Conservation (phyloP, 2,113 vertebrate genomes). For the Strigops habroptila region DNA sequence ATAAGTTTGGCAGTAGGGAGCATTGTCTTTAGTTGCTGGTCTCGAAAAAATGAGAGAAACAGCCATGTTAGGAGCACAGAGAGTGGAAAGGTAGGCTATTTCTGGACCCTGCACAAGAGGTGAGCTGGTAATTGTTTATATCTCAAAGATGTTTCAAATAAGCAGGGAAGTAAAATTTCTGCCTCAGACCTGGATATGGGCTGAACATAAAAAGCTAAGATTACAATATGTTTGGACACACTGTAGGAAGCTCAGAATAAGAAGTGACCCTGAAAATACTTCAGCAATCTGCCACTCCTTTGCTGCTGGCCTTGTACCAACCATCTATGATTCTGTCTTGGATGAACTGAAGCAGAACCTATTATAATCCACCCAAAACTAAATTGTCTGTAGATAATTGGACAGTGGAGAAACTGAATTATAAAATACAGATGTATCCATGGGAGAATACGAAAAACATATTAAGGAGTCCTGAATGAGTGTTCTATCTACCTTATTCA, state of each 20-base stretch:
- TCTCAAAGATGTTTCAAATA: not conserved
- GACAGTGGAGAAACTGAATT: constrained; percentile 16
- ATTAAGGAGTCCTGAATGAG: not conserved
- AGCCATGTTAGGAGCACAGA: not conserved
- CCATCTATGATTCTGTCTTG: not conserved
- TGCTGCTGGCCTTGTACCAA: constrained; percentile 15
- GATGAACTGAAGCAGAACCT: constrained; percentile 46
- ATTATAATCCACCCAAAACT: constrained; percentile 36
- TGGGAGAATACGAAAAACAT: not conserved
- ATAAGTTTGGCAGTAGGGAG: not conserved
- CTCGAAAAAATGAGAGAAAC: not conserved
- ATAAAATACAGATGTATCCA: constrained; percentile 17
- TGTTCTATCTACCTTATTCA: not conserved
- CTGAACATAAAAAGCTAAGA: not conserved
- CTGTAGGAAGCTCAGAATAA: not conserved
- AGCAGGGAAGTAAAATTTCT: not conserved
- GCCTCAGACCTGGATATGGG: not conserved
- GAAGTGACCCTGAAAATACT: constrained; percentile 34
- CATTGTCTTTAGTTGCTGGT: not conserved
- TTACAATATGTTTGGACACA: not conserved
- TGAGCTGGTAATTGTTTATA: not conserved
- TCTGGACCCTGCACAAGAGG: not conserved
- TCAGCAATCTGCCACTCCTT: constrained; percentile 2
- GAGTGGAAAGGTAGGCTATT: not conserved
- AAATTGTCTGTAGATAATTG: constrained; percentile 42